Conservation (phyloP, 2,888 invertebrate species). For the Sminthurinus aureus region DNA sequence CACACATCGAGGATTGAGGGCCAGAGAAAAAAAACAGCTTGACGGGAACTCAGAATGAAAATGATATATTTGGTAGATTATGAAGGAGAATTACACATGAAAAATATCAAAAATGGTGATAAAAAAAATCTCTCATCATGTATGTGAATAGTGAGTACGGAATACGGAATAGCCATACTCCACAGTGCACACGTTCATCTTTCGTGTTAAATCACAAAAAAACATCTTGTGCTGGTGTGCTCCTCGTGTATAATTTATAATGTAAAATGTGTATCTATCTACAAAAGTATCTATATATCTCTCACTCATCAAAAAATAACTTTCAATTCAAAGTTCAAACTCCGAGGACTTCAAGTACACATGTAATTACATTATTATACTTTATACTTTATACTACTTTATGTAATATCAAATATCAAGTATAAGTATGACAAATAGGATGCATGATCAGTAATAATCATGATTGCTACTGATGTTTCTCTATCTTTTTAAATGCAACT, state of each 20-base stretch:
- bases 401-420: too few species aligned
- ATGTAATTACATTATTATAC: constrained; percentile 4
- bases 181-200: constrained; percentile 12
- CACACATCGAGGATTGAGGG: not conserved
- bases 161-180: not conserved
- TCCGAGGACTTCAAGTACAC: constrained; percentile 21
- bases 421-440: too few species aligned
- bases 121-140: not conserved
- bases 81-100: not conserved
- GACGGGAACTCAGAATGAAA: not conserved
- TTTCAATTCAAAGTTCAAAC: constrained; percentile 28
- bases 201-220: not conserved
- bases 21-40: not conserved
- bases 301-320: not conserved
- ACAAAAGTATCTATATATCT: not conserved
- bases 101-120: not conserved
- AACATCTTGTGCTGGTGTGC: not conserved
- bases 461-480: too few species aligned
- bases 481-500: too few species aligned
- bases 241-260: not conserved
- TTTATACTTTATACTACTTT: too few species aligned
- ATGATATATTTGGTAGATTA: not conserved
- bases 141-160: not conserved
- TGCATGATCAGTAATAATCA: too few species aligned
- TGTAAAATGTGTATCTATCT: not conserved